phyloP scores from a whole-genome alignment of 2,797 vertebrate genomes.

The Myoxocephalus aenaeus region DNA sequence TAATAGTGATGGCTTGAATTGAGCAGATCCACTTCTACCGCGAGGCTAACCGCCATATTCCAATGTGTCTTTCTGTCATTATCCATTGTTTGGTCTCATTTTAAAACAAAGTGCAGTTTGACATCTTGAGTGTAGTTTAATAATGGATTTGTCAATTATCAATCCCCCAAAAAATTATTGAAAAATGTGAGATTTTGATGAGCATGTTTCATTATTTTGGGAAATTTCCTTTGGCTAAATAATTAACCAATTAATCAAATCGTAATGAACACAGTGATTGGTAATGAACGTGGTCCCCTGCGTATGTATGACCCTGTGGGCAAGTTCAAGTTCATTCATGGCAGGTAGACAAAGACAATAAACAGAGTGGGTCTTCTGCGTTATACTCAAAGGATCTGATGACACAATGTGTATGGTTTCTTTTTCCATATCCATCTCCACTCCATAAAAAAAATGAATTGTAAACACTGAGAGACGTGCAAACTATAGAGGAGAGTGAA shows the following conservation, averaged over 20 bases:
- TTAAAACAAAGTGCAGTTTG: background rate
- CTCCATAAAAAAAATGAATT: background rate
- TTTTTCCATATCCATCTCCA: background rate
- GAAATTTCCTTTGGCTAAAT: background rate
- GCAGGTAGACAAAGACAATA: background rate
- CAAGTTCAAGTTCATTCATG: background rate
- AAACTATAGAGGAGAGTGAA: conserved; percentile 9
- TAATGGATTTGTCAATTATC: background rate
- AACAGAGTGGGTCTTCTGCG: background rate
- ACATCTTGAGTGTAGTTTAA: background rate
- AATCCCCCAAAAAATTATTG: background rate
- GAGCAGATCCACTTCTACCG: background rate
- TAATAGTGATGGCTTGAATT: conserved; percentile 4
- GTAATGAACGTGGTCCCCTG: background rate
- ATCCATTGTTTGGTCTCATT: background rate
- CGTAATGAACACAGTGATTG: background rate
- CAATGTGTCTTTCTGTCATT: background rate
- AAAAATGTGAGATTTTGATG: background rate
- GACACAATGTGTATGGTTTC: background rate
- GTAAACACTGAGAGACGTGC: background rate
- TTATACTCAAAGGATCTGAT: background rate
- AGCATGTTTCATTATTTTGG: background rate
- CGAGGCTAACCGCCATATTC: background rate
- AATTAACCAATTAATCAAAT: background rate
- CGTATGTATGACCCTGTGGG: background rate